phyloP scores from a whole-genome alignment of 2,113 vertebrate species.

The Melanocharis versteri region DNA sequence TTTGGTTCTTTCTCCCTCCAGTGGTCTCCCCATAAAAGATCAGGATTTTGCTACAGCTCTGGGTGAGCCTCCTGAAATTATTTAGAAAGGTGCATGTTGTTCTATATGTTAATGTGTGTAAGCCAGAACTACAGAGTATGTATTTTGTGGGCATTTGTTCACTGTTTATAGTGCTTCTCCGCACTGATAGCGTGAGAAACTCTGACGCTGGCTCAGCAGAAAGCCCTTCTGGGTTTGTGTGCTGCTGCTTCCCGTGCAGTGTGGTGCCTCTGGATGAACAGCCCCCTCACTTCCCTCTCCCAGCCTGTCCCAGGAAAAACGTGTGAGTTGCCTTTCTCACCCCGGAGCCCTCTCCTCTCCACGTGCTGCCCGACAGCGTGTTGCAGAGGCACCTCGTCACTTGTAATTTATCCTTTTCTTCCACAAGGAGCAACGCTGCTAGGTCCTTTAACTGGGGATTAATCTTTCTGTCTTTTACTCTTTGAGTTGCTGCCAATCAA shows the following conservation, averaged over 20 bases:
- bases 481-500: neutral
- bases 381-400: neutral
- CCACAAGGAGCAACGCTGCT: neutral
- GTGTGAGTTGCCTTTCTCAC: neutral
- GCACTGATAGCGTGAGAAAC: neutral
- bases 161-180: neutral
- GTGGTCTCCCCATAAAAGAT: neutral
- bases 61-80: neutral
- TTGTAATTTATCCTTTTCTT: neutral
- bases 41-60: neutral
- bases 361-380: accelerated
- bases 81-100: neutral
- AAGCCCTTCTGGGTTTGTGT: neutral
- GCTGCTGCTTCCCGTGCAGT: neutral
- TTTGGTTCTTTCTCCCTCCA: neutral
- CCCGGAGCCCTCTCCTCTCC: neutral
- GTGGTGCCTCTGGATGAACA: neutral
- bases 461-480: neutral
- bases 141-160: neutral
- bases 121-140: neutral
- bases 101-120: neutral
- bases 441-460: neutral
- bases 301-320: neutral
- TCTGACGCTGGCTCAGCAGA: accelerated
- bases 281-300: neutral